These are phyloP conservation scores for Hirtodrosophila duncani DNA, from an alignment of 2,888 invertebrate genomes.

Conservation along the genomic window DNA sequence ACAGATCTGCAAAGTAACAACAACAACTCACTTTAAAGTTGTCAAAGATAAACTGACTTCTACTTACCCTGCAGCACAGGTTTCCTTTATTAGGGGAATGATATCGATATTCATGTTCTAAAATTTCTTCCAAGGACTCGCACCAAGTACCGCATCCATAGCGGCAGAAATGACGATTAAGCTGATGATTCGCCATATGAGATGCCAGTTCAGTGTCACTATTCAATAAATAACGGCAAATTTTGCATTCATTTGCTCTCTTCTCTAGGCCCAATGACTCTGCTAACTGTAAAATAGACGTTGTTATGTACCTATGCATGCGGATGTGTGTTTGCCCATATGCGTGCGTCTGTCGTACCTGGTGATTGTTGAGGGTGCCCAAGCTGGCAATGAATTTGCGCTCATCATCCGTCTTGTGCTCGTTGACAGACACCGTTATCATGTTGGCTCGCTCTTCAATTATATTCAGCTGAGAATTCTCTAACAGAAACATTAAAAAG, in stretches of 20 bases:
- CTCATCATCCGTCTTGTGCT: slow-evolving; percentile 56
- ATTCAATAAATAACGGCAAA: slow-evolving; percentile 41
- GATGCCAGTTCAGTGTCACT: slow-evolving; percentile 29
- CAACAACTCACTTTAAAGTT: too few species aligned
- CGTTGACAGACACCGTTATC: slow-evolving; percentile 60
- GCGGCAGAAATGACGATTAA: slow-evolving; percentile 51
- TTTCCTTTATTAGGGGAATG: slow-evolving; percentile 28
- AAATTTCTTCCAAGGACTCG: slow-evolving; percentile 35
- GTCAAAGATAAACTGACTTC: too few species aligned
- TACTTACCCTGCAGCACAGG: slow-evolving; percentile 43
- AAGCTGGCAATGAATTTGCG: slow-evolving; percentile 47
- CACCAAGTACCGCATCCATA: slow-evolving; percentile 40
- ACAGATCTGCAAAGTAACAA: slow-evolving; percentile 39
- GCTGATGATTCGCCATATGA: slow-evolving; percentile 52
- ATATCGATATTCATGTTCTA: slow-evolving; percentile 49
- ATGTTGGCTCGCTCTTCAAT: slow-evolving; percentile 60
- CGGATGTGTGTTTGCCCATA: neutral
- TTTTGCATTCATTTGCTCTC: slow-evolving; percentile 31
- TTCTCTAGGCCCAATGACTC: slow-evolving; percentile 1
- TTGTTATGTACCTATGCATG: neutral
- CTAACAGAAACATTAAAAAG: too few species aligned
- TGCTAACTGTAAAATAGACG: slow-evolving; percentile 30
- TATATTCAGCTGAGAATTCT: slow-evolving; percentile 44
- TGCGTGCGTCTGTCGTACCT: slow-evolving; percentile 14
- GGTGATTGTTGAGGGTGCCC: slow-evolving; percentile 32